Percentiles rank a stretch among this genome's conserved stretches.
Evolutionary conservation across 1,140 invertebrate species (phyloP).

Genomic region (Ruditapes philippinarum): DNA sequence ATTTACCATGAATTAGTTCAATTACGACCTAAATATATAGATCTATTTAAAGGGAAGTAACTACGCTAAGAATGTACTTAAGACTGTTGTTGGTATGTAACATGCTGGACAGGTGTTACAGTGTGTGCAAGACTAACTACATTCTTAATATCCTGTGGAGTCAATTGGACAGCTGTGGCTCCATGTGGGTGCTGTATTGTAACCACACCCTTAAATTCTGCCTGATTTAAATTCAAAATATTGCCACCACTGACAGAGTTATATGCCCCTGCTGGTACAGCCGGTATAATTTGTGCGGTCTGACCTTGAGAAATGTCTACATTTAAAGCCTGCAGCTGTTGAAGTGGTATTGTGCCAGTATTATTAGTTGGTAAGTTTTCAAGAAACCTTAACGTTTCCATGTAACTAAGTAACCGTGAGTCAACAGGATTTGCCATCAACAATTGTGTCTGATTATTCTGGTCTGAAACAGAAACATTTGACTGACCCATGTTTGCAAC

Average conservation of each 20-base stretch:
- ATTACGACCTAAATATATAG: too few species aligned
- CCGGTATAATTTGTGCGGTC: conserved; percentile 33
- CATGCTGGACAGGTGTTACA: conserved; percentile 48
- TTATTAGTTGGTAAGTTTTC: conserved; percentile 75
- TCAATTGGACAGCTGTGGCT: conserved; percentile 30
- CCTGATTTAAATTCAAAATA: conserved; percentile 54
- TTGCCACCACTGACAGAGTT: conserved; percentile 8
- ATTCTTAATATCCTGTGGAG: conserved; percentile 50
- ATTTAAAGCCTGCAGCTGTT: conserved; percentile 57
- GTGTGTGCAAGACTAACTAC: conserved; percentile 51
- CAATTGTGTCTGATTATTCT: conserved; percentile 15
- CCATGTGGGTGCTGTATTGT: conserved; percentile 49
- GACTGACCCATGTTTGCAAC: background rate
- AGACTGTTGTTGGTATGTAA: conserved; percentile 36
- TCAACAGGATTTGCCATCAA: conserved; percentile 29
- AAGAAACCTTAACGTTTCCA: conserved; percentile 74
- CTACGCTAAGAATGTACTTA: too few species aligned
- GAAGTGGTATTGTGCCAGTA: conserved; percentile 53
- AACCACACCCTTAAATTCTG: conserved; percentile 50
- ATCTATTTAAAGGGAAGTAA: too few species aligned
- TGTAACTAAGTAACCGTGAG: conserved; percentile 68
- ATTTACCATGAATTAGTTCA: too few species aligned
- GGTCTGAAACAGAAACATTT: background rate
- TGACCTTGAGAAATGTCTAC: conserved; percentile 56
- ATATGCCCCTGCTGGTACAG: background rate